Percentiles rank a stretch among this genome's conserved stretches.
These are phyloP conservation scores for Aleiodes testaceus DNA, from an alignment of 2,888 invertebrate species.

Conservation along the genomic window DNA sequence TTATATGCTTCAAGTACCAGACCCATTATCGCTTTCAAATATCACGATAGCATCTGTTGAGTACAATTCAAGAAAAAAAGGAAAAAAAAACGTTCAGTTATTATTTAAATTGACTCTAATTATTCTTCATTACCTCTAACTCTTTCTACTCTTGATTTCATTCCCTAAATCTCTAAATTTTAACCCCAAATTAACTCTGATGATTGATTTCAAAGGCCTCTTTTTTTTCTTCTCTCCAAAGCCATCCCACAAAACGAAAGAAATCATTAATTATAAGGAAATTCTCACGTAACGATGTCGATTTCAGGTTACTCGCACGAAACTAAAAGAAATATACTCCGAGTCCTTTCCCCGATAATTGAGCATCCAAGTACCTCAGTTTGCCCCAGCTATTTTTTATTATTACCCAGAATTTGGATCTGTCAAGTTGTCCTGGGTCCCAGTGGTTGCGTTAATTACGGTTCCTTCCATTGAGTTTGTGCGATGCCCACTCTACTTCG, in stretches of 20 bases:
- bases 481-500: slow-evolving; percentile 44
- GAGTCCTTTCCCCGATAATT: slow-evolving; percentile 41
- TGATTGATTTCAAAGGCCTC: background rate
- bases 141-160: too few species aligned
- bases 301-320: background rate
- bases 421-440: slow-evolving; percentile 69
- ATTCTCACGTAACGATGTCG: too few species aligned
- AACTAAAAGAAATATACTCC: slow-evolving; percentile 20
- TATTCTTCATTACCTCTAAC: too few species aligned
- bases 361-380: slow-evolving; percentile 23
- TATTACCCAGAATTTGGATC: slow-evolving; percentile 70
- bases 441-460: slow-evolving; percentile 70
- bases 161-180: too few species aligned
- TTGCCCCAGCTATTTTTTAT: slow-evolving; percentile 67
- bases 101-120: too few species aligned
- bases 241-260: too few species aligned
- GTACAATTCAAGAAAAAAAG: background rate
- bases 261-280: too few species aligned
- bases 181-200: too few species aligned
- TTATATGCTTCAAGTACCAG: slow-evolving; percentile 51
- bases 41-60: slow-evolving; percentile 9
- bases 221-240: background rate
- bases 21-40: slow-evolving; percentile 12
- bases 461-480: slow-evolving; percentile 52
- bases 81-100: too few species aligned